phyloP scores from a whole-genome alignment of 2,797 vertebrate species.

The Gallinago nigripennis region DNA sequence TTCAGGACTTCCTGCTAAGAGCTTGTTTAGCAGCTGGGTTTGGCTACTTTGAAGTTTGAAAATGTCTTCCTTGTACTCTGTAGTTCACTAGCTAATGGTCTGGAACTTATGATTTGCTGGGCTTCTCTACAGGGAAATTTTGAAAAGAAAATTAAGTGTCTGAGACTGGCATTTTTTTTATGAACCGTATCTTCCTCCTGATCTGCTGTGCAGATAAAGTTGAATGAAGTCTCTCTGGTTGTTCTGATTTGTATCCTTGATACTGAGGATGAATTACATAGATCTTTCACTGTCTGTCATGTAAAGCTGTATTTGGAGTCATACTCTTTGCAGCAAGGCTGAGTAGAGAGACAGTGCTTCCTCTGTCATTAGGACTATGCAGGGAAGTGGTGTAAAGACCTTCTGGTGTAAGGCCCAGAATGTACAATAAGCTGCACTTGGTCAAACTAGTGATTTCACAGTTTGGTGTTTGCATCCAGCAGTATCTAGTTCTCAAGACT shows the following conservation, averaged over 20 bases:
- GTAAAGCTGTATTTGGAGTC: background rate
- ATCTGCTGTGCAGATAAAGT: background rate
- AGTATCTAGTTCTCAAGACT: background rate
- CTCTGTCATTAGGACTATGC: background rate
- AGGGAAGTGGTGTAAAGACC: background rate
- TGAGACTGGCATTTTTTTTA: background rate
- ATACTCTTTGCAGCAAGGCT: background rate
- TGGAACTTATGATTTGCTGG: conserved; percentile 8
- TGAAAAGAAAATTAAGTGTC: background rate
- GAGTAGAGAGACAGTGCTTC: background rate
- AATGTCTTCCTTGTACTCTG: background rate
- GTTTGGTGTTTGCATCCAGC: background rate
- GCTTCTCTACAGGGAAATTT: background rate
- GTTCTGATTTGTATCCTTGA: background rate
- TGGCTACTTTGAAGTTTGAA: background rate
- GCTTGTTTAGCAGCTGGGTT: conserved; percentile 20
- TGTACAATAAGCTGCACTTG: background rate
- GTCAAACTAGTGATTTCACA: background rate
- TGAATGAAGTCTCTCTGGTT: background rate
- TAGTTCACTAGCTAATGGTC: background rate
- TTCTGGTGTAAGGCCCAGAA: background rate
- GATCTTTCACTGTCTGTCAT: background rate
- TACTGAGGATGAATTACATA: background rate
- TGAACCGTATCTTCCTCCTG: background rate
- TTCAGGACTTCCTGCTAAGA: background rate